Evolutionary conservation across 2,113 vertebrate genomes (phyloP), one percentile per base, ranked within the genome.

Genomic region (Carettochelys insculpta): DNA sequence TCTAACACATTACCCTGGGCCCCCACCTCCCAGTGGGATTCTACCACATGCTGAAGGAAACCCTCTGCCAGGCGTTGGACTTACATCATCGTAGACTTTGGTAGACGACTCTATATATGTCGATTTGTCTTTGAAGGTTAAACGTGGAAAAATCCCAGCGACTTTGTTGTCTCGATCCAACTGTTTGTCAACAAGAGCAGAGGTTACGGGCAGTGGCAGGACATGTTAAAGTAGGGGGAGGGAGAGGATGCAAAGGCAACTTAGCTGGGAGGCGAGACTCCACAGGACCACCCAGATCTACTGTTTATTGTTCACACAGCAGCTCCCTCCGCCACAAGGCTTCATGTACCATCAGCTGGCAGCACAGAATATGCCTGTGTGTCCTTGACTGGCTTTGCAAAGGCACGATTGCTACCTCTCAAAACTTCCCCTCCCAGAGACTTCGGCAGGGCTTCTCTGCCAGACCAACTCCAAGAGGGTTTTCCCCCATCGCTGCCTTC

Each of bases 71-170:
- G 16, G 2, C 25, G 50, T 31, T 34, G 43, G 41, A 97, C 99
- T 99, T 97, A 99, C 99, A 0, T 99, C 99, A 0, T 99, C 99
- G 5, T 99, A 99, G 87, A 99, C 97, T 98, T 99, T 99, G 71
- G 99, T 99, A 11, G 99, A 99, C 45, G 99, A 99, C 96, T 99
- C 87, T 2, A 99, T 93, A 25, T 99, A 99, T 4, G 99, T 99
- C 3, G 99, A 99, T 92, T 99, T 99, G 96, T 99, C 99, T 91
- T 97, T 98, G 94, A 99, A 98, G 22, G 97, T 97, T 1, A 98
- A 77, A 81, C 98, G 98, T 45, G 99, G 99, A 10, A 99, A 16
- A 34, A 99, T 43, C 11, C 99, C 98, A 0, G 95, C 97, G 3
- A 99, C 97, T 96, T 98, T 99, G 97, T 99, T 98, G 90, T 99